phyloP scores from a whole-genome alignment of 2,888 invertebrate genomes.

The Lampropteryx suffumata region DNA sequence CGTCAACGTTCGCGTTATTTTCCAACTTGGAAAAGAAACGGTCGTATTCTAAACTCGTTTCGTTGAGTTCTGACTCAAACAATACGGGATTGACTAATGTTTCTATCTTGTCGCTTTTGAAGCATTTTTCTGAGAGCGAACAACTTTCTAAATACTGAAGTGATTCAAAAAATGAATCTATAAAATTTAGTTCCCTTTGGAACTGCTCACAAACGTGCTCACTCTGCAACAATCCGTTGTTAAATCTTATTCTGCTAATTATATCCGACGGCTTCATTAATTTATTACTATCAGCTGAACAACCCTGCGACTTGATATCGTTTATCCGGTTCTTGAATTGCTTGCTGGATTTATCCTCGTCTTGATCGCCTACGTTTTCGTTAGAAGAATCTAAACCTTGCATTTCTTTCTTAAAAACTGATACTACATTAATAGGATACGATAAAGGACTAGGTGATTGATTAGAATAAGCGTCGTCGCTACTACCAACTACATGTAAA shows the following conservation, averaged over 20 bases:
- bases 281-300: slow-evolving; percentile 54
- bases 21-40: slow-evolving; percentile 64
- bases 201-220: slow-evolving; percentile 73
- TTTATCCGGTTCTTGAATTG: slow-evolving; percentile 45
- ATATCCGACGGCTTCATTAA: slow-evolving; percentile 75
- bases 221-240: slow-evolving; percentile 57
- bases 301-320: slow-evolving; percentile 54
- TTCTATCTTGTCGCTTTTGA: slow-evolving; percentile 52
- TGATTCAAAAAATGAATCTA: slow-evolving; percentile 77
- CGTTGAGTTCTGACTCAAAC: slow-evolving; percentile 49
- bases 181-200: slow-evolving; percentile 73
- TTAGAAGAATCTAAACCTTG: slow-evolving; percentile 34
- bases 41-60: slow-evolving; percentile 57
- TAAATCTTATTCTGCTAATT: slow-evolving; percentile 70
- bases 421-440: slow-evolving; percentile 69
- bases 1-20: slow-evolving; percentile 59
- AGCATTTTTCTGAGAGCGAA: slow-evolving; percentile 58
- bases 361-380: slow-evolving; percentile 22
- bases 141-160: slow-evolving; percentile 71
- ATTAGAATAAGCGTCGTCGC: slow-evolving; percentile 46
- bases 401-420: slow-evolving; percentile 63
- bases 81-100: slow-evolving; percentile 46
- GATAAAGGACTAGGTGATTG: slow-evolving; percentile 52
- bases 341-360: slow-evolving; percentile 33
- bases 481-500: slow-evolving; percentile 62